phyloP scores from a whole-genome alignment of 2,113 vertebrate species.

The Hylia prasina region DNA sequence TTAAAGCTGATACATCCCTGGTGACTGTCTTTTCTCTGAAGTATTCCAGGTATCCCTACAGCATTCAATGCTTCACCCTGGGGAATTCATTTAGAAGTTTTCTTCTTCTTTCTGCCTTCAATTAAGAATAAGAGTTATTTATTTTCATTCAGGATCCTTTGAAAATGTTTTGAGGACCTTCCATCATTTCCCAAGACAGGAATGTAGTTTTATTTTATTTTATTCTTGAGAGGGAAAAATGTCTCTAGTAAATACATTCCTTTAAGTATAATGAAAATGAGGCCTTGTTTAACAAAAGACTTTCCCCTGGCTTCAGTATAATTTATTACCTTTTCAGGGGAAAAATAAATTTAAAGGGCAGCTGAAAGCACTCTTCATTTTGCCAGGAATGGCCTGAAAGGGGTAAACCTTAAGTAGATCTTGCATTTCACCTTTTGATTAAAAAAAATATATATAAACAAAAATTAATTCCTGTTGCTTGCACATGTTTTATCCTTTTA shows the following conservation, averaged over 20 bases:
- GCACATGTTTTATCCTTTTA: not conserved
- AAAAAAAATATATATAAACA: not conserved
- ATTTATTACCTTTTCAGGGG: not conserved
- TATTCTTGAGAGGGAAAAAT: not conserved
- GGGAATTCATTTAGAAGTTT: not conserved
- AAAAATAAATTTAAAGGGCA: not conserved
- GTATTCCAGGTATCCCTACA: not conserved
- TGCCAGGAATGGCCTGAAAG: not conserved
- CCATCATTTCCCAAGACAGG: not conserved
- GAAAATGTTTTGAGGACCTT: slow-evolving; percentile 13
- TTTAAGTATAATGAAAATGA: not conserved
- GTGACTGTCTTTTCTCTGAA: not conserved
- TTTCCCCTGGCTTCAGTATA: not conserved
- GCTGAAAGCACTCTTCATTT: not conserved
- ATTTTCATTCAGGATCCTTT: not conserved
- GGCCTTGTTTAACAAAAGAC: not conserved
- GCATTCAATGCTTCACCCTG: not conserved
- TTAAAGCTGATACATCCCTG: not conserved
- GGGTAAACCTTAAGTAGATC: not conserved
- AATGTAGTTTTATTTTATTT: slow-evolving; percentile 2
- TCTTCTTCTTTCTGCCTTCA: not conserved
- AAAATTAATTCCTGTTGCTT: not conserved
- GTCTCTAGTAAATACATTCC: not conserved
- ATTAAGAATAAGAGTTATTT: not conserved
- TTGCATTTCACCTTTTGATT: not conserved